phyloP scores from a whole-genome alignment of 2,113 vertebrate species.

The Calyptommatus sinebrachiatus region DNA sequence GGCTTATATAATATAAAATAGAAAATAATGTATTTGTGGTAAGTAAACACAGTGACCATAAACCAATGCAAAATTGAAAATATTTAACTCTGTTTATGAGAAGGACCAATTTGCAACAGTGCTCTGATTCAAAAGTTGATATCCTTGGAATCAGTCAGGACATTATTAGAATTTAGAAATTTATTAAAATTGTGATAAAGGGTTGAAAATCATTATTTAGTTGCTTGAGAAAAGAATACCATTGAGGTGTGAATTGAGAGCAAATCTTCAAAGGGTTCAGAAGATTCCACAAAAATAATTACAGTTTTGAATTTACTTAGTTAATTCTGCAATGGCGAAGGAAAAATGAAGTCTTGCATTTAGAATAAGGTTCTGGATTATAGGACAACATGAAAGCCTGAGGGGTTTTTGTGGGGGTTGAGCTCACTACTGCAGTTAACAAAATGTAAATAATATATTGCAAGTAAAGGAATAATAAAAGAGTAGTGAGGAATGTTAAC shows the following conservation, averaged over 20 bases:
- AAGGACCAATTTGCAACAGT: background rate
- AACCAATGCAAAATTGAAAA: background rate
- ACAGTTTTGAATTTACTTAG: background rate
- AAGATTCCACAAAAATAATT: background rate
- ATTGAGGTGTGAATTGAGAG: background rate
- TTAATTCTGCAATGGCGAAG: background rate
- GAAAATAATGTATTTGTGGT: background rate
- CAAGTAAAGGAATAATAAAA: background rate
- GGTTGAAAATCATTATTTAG: background rate
- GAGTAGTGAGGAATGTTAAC: background rate
- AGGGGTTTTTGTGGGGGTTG: background rate
- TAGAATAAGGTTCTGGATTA: constrained; percentile 20
- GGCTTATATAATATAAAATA: background rate
- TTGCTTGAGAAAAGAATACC: background rate
- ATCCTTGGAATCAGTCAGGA: background rate
- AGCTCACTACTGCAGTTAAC: too few species aligned
- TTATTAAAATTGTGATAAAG: background rate
- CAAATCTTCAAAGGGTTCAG: background rate
- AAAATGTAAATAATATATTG: background rate
- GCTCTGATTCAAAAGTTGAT: background rate
- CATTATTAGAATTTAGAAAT: background rate
- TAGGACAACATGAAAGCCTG: background rate
- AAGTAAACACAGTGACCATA: background rate
- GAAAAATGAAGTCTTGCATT: background rate
- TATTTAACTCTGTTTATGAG: background rate